A percentile compares a stretch with the other conserved stretches of the same genome.
phyloP scores from a whole-genome alignment of 2,797 vertebrate genomes.

The Zalophus californianus region DNA sequence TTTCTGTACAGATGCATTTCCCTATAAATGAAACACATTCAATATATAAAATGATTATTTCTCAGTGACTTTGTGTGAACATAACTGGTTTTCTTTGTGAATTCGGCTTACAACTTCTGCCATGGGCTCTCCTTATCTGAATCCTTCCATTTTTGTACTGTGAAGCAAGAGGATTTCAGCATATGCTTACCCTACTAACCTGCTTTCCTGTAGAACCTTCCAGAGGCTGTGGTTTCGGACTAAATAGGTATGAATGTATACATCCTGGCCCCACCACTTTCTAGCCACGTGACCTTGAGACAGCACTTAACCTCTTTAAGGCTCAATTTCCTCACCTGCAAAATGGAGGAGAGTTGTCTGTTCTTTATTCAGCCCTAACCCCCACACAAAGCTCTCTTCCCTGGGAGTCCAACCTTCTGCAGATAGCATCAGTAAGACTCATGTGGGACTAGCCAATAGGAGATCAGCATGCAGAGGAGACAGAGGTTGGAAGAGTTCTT shows the following conservation, averaged over 20 bases:
- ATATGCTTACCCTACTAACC: neutral
- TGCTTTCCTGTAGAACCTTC: neutral
- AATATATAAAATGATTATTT: neutral
- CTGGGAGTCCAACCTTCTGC: neutral
- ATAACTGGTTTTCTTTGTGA: neutral
- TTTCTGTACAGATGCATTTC: conserved; percentile 16
- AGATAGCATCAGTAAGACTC: neutral
- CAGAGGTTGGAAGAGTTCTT: neutral
- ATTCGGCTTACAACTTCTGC: neutral
- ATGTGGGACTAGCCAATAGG: neutral
- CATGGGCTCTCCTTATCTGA: neutral
- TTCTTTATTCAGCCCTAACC: neutral
- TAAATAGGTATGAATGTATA: neutral
- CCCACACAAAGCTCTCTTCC: neutral
- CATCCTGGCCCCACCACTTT: neutral
- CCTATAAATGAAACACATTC: conserved; percentile 11
- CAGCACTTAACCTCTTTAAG: neutral
- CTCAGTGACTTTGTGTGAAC: neutral
- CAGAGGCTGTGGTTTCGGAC: neutral
- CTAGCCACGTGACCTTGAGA: neutral
- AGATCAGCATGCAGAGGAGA: neutral
- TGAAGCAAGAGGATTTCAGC: neutral
- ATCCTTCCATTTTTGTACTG: neutral
- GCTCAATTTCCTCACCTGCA: neutral
- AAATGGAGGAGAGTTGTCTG: neutral